A percentile compares a stretch with the other conserved stretches of the same genome.
Evolutionary conservation across 2,113 vertebrate species (phyloP).

Genomic region (Pavo muticus): DNA sequence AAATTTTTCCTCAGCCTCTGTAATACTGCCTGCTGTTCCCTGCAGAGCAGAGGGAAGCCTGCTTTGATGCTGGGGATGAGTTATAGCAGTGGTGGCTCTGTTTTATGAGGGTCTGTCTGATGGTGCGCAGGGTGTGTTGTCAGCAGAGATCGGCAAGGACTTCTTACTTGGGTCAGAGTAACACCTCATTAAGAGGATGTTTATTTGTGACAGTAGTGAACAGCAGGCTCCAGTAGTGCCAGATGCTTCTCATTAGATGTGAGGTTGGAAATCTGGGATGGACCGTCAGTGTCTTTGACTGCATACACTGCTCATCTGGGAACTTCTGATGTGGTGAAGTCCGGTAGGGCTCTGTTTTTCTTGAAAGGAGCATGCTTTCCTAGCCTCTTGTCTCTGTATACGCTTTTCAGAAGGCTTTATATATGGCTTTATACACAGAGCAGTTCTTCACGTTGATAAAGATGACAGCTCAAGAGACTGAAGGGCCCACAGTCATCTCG

Average conservation of each 20-base stretch:
- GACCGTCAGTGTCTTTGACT: background rate
- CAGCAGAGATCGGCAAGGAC: background rate
- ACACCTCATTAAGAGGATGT: background rate
- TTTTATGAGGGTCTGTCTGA: background rate
- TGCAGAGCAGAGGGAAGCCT: background rate
- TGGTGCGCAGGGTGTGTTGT: background rate
- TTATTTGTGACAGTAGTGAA: background rate
- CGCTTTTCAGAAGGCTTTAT: background rate
- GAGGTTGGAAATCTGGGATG: background rate
- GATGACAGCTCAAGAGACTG: background rate
- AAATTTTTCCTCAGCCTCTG: conserved; percentile 3
- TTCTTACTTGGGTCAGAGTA: background rate
- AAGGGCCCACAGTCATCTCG: background rate
- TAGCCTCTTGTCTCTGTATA: background rate
- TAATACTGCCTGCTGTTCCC: background rate
- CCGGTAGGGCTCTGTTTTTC: background rate
- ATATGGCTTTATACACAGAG: background rate
- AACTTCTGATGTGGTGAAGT: background rate
- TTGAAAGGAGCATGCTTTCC: background rate
- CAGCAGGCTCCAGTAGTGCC: background rate
- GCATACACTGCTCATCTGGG: background rate
- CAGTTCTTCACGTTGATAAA: background rate
- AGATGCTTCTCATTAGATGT: background rate
- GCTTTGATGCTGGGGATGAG: conserved; percentile 44
- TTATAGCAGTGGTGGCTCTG: background rate